phyloP scores from a whole-genome alignment of 2,797 vertebrate species.

The Mormyrus hasselquistii region DNA sequence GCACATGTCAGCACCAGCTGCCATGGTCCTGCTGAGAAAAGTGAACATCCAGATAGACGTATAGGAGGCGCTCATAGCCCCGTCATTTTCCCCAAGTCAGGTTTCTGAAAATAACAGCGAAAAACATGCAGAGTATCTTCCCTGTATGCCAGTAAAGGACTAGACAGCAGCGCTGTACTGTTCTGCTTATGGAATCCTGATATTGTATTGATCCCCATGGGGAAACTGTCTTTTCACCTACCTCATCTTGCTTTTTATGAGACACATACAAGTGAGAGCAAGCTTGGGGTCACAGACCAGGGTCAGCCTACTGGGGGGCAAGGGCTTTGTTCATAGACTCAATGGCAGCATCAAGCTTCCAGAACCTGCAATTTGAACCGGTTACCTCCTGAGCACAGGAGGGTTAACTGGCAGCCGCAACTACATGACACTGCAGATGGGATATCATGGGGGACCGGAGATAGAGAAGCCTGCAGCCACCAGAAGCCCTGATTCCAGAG shows the following conservation, averaged over 20 bases:
- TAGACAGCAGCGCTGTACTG: not conserved
- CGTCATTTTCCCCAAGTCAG: not conserved
- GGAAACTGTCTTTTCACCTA: not conserved
- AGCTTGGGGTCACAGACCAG: not conserved
- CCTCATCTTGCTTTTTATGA: not conserved
- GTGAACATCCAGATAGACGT: not conserved
- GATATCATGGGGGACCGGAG: not conserved
- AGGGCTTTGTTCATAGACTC: not conserved
- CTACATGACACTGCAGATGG: not conserved
- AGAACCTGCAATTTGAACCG: not conserved
- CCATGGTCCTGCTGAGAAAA: not conserved
- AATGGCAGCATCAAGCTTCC: not conserved
- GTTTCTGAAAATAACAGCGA: not conserved
- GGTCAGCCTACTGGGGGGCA: not conserved
- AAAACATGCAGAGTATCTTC: not conserved
- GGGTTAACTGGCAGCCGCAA: not conserved
- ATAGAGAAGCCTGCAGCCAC: not conserved
- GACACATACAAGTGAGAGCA: not conserved
- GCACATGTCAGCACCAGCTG: not conserved
- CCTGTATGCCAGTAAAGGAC: not conserved
- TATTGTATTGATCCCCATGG: not conserved
- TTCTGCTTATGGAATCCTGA: not conserved
- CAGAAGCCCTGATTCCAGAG: not conserved
- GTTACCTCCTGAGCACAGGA: not conserved
- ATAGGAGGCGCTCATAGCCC: not conserved